Evolutionary conservation across 2,113 vertebrate genomes (phyloP).

Genomic region (Brachypodius melanocephalos): DNA sequence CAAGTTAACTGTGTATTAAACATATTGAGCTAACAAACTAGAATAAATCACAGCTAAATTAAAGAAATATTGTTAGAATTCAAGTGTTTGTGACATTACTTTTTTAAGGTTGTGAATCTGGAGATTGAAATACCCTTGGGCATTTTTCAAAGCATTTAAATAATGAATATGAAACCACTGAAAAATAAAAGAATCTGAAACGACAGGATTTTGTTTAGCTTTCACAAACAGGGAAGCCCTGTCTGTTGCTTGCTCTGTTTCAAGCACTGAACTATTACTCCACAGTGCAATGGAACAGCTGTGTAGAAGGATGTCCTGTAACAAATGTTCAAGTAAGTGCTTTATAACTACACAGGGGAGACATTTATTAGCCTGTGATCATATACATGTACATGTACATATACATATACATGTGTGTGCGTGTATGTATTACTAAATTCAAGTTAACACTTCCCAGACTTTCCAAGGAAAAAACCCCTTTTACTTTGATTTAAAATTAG

Average conservation of each 20-base stretch:
- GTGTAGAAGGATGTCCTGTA: neutral
- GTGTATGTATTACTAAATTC: neutral
- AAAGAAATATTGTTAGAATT: neutral
- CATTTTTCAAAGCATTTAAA: constrained; percentile 10
- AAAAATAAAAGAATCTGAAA: neutral
- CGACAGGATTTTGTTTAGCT: neutral
- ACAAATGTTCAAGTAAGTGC: neutral
- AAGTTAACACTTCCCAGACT: neutral
- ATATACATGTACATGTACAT: neutral
- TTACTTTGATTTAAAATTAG: neutral
- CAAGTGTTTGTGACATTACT: neutral
- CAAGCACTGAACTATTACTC: neutral
- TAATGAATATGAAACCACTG: neutral
- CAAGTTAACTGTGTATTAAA: neutral
- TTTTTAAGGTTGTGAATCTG: neutral
- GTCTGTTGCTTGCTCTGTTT: neutral
- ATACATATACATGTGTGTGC: neutral
- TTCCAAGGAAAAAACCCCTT: neutral
- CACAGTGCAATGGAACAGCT: neutral
- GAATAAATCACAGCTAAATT: neutral
- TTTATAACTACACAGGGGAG: constrained; percentile 41
- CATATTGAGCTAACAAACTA: neutral
- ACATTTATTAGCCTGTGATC: constrained; percentile 12
- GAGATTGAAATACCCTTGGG: neutral
- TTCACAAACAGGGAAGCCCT: neutral